Base-by-base conservation (phyloP, 2,113 vertebrate genomes). In the Monopterus albus region DNA sequence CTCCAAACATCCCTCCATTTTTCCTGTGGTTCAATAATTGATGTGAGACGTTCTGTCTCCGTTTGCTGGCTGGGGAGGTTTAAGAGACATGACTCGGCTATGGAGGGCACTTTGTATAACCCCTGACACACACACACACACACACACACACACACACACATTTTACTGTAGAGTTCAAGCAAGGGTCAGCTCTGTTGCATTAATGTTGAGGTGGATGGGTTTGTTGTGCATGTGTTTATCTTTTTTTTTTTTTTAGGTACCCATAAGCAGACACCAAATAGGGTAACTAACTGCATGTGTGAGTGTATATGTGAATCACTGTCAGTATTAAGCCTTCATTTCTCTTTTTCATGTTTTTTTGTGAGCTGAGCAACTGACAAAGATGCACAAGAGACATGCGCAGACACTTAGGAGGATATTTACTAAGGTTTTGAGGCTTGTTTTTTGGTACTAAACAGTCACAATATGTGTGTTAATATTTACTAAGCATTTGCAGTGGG, bases 41-140 rank as follows among this genome's bases (percentile, higher is more conserved):
- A 91, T 89, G 75, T 51, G 33, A 85, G 83, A 67, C 63, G n/a
- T 74, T 85, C 79, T 72, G 75, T 83, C 79, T 88, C 62, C 58
- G 51, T 59, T 76, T 1, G 51, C 55, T 63, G 46, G 70, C 67
- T 71, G 55, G 63, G 76, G 79, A 88, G 88, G 88, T 82, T 87
- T 72, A 82, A 79, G 67, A 91, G 88, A 88, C 85, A 88, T 81
- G 80, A 82, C 84, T 85, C 39, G 61, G 65, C 75, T 75, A 39
- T 80, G 72, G 78, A 91, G 85, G 82, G 79, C 89, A 89, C 87
- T 89, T 87, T 84, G 72, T 86, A 76, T 79, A 84, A 67, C 20
- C 47, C 36, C 40, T 72, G 46, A 78, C 73, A 81, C 18, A 23
- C 66, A 72, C 40, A 12, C 76, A 58, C 36, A 73, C 42, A 57